These are phyloP conservation scores for Ciconia stormi DNA, from an alignment of 2,113 vertebrate genomes.

Conservation along the genomic window DNA sequence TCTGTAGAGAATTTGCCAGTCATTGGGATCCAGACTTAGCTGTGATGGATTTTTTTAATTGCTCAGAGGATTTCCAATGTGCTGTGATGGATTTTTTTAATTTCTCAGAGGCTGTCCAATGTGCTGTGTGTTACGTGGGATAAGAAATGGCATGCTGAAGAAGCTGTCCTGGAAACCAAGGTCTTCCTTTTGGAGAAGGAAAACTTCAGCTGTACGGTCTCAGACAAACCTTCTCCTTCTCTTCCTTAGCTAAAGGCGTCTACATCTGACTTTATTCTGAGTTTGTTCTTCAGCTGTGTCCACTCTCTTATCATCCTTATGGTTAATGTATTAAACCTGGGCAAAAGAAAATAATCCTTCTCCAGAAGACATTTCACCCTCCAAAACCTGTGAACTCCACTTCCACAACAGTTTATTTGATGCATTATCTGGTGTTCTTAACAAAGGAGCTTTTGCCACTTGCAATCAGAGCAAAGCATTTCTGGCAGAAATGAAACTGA, in stretches of 20 bases:
- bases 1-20: neutral
- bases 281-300: neutral
- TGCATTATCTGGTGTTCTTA: neutral
- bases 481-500: neutral
- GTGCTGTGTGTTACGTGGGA: neutral
- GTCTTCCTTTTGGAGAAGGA: neutral
- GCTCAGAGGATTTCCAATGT: neutral
- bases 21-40: neutral
- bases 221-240: neutral
- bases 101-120: neutral
- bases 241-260: neutral
- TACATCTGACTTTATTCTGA: neutral
- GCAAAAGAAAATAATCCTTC: neutral
- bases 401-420: neutral
- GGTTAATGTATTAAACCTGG: neutral
- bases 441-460: neutral
- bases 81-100: neutral
- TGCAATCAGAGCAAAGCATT: neutral
- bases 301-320: neutral
- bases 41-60: neutral
- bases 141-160: neutral
- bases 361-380: neutral
- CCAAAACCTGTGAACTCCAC: neutral
- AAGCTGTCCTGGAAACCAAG: neutral
- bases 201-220: neutral